Evolutionary conservation across 2,113 vertebrate species (phyloP), one percentile per base, ranked within the genome.

Genomic region (Hippopotamus amphibius): DNA sequence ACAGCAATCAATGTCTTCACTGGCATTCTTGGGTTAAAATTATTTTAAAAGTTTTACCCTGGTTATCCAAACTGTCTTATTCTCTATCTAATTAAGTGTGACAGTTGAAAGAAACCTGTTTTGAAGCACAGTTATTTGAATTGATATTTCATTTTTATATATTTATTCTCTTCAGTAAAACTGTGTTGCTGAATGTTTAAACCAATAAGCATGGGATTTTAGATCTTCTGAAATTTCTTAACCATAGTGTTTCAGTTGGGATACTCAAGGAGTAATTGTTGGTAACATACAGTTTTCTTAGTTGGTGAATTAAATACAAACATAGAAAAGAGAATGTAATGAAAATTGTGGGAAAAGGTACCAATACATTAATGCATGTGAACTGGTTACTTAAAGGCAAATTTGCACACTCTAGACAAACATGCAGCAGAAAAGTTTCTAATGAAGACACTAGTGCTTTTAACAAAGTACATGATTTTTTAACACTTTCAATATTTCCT

Each of bases 111-210:
- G 11, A 96, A 95, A 77, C 13, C 28, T 88, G 3, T 90, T 93
- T 80, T 48, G 72, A 95, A 80, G 7, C 7, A 59, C 14, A 11
- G 5, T 66, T 95, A 86, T 74, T 65, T 92, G 50, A 89, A 86
- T 9, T 79, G 85, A 97, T 83, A 69, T 91, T 92, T 88, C 92
- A 65, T 90, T 97, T 88, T 63, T 95, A 59, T 84, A 65, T 82
- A 48, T 96, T 72, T 93, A 85, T 88, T 96, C 2, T 81, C 6
- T 91, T 93, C 22, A 90, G n/a, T 50, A 26, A 85, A 97, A 55
- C 16, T n/a, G 17, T 65, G 79, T 48, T 95, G 28, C 19, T 88
- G 22, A 77, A 57, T 93, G 8, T 53, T 91, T 91, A 84, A 84
- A 77, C 12, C 13, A 68, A 66, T 46, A 83, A 9, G 2, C 2